Evolutionary conservation across 2,888 invertebrate species (phyloP).

Genomic region (Lathronympha strigana): DNA sequence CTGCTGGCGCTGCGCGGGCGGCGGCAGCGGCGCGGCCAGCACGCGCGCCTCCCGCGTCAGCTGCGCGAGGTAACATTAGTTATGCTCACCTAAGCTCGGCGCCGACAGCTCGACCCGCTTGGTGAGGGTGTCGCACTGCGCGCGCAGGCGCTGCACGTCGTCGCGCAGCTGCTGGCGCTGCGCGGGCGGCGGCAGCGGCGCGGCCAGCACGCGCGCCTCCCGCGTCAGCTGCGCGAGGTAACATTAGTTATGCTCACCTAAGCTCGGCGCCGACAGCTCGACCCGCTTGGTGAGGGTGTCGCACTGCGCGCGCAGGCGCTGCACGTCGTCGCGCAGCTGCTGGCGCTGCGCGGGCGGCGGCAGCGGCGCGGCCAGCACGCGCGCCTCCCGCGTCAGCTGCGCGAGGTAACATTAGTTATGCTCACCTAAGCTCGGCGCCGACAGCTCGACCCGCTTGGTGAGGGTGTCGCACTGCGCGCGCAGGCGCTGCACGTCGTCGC

Average conservation of each 20-base stretch:
- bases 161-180: constrained; percentile 68
- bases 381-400: constrained; percentile 81
- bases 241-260: too few species aligned
- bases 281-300: neutral
- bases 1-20: too few species aligned
- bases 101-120: constrained; percentile 3
- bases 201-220: too few species aligned
- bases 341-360: constrained; percentile 70
- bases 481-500: too few species aligned
- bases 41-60: too few species aligned
- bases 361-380: constrained; percentile 80
- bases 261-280: constrained; percentile 52
- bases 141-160: constrained; percentile 69
- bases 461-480: too few species aligned
- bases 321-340: constrained; percentile 69
- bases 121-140: constrained; percentile 49
- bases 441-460: too few species aligned
- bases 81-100: too few species aligned
- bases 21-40: too few species aligned
- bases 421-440: too few species aligned
- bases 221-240: too few species aligned
- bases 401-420: too few species aligned
- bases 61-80: neutral
- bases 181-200: constrained; percentile 72
- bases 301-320: constrained; percentile 65